A percentile compares a stretch with the other conserved stretches of the same genome.
These are phyloP conservation scores for Siniperca scherzeri DNA, from an alignment of 2,797 vertebrate genomes.

Conservation along the genomic window DNA sequence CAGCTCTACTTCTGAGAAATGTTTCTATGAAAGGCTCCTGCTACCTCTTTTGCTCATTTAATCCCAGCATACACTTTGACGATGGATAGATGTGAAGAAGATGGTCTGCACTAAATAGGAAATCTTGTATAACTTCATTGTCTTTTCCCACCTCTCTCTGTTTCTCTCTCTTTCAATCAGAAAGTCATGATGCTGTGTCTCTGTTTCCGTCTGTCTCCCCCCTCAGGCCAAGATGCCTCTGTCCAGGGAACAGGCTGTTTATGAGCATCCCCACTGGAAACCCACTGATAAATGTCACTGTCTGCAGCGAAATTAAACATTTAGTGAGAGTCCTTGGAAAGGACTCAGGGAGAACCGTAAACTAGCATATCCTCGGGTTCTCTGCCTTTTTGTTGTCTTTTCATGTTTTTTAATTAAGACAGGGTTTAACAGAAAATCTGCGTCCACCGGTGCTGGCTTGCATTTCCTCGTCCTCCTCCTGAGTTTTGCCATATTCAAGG, in stretches of 20 bases:
- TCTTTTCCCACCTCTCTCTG: constrained; percentile 44
- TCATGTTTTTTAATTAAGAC: constrained; percentile 69
- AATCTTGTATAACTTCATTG: constrained; percentile 25
- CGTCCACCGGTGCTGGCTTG: constrained; percentile 46
- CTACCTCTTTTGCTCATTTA: constrained; percentile 32
- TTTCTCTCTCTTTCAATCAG: constrained; percentile 79
- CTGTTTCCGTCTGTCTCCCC: constrained; percentile 31
- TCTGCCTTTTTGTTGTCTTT: constrained; percentile 47
- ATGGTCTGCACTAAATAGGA: constrained; percentile 28
- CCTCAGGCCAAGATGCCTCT: constrained; percentile 69
- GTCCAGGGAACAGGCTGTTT: constrained; percentile 65
- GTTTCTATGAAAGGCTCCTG: not conserved
- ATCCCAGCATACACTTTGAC: constrained; percentile 28
- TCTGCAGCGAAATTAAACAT: constrained; percentile 75
- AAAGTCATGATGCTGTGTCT: constrained; percentile 36
- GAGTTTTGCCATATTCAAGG: constrained; percentile 51
- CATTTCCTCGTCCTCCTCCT: constrained; percentile 47
- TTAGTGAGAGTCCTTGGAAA: constrained; percentile 66
- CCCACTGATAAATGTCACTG: constrained; percentile 66
- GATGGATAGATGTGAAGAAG: constrained; percentile 14
- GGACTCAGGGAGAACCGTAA: constrained; percentile 54
- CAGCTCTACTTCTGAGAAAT: constrained; percentile 27
- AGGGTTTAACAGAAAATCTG: constrained; percentile 49
- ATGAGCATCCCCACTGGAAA: constrained; percentile 66
- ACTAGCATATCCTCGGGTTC: constrained; percentile 48